A percentile compares a stretch with the other conserved stretches of the same genome.
These are phyloP conservation scores for Pantherophis vulpinus DNA, from an alignment of 2,797 vertebrate genomes.

Conservation along the genomic window DNA sequence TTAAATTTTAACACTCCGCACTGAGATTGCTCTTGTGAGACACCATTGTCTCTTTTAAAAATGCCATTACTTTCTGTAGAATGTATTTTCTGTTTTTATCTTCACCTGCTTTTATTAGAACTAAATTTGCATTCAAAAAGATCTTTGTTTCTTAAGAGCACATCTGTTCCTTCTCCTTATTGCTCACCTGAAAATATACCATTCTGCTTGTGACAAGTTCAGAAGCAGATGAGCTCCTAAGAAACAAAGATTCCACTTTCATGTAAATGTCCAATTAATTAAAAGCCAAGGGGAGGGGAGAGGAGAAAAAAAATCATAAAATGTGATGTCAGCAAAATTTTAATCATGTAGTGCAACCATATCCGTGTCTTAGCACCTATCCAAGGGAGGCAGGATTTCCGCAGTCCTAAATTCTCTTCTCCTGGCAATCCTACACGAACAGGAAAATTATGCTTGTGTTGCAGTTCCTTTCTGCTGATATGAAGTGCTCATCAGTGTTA, in stretches of 20 bases:
- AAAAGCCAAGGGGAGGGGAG: constrained; percentile 48
- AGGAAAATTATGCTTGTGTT: neutral
- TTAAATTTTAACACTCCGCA: constrained; percentile 37
- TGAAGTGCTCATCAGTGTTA: neutral
- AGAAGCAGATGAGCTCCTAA: constrained; percentile 64
- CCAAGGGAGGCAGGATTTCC: neutral
- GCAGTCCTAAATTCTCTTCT: neutral
- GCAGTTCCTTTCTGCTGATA: neutral
- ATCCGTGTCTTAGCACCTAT: neutral
- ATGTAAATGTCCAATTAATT: constrained; percentile 65
- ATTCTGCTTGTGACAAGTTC: constrained; percentile 55
- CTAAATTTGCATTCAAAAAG: constrained; percentile 56
- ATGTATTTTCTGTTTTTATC: constrained; percentile 41
- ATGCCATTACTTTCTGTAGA: constrained; percentile 42
- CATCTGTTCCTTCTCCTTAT: constrained; percentile 61
- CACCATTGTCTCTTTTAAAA: neutral
- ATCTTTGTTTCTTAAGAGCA: constrained; percentile 46
- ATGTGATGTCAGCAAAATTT: constrained; percentile 37
- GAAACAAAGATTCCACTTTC: constrained; percentile 61
- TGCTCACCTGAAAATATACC: constrained; percentile 55
- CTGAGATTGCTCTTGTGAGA: constrained; percentile 26
- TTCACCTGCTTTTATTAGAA: constrained; percentile 54
- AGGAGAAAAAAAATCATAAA: constrained; percentile 32
- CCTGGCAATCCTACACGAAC: neutral
- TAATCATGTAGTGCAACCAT: neutral